phyloP scores from a whole-genome alignment of 1,140 invertebrate genomes.

The Saxidomus purpurata region DNA sequence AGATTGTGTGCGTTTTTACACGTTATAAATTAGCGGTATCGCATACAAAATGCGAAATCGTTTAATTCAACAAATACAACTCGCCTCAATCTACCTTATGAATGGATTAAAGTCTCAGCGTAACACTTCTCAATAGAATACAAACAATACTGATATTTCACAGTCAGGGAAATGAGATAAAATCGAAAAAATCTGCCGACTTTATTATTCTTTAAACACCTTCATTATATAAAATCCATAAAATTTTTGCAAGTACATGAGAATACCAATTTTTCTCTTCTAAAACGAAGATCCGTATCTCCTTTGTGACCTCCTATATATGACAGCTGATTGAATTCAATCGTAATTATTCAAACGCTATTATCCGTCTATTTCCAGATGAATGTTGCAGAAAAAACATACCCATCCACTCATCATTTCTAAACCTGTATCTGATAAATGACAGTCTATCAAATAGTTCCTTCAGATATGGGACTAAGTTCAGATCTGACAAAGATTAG shows the following conservation, averaged over 20 bases:
- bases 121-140: neutral
- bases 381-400: neutral
- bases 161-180: neutral
- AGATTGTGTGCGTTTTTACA: neutral
- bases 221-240: neutral
- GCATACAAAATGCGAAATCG: neutral
- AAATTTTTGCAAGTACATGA: neutral
- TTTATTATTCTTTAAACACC: neutral
- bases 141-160: neutral
- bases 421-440: neutral
- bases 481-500: neutral
- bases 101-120: neutral
- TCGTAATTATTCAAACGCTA: neutral
- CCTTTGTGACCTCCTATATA: neutral
- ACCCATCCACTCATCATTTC: neutral
- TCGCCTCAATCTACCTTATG: neutral
- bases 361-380: neutral
- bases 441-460: neutral
- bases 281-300: neutral
- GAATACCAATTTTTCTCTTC: neutral
- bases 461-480: neutral
- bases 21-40: neutral
- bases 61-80: slow-evolving; percentile 2
- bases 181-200: neutral
- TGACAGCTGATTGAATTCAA: neutral